Base-by-base conservation (phyloP, 2,888 invertebrate genomes). In the Tetrapedia diversipes region DNA sequence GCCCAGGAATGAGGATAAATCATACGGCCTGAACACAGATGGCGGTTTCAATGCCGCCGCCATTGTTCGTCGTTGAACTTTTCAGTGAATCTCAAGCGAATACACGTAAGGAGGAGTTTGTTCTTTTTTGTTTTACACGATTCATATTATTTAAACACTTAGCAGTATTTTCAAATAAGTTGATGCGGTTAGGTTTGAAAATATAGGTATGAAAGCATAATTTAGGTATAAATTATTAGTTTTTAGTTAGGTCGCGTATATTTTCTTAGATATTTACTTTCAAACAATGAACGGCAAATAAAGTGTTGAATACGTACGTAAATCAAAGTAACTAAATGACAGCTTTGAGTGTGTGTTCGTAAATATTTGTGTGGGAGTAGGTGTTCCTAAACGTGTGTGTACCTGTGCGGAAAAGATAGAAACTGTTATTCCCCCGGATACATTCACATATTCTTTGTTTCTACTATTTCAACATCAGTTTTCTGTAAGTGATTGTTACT, bases 31-130 rank as follows among this genome's bases (percentile, higher is more conserved):
- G 47, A 29, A 64, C 24, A 34, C 22, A 11, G 7, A n/a, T n/a
- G n/a, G 4, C 29, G 8, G 51, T 10, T 27, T 57, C 41, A 69
- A 63, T 63, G 56, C 34, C 19, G 43, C 22, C 43, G 67, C 45
- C 51, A 76, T 76, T 76, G 76, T 76, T 74, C 67, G 10, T 27
- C 22, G n/a, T 27, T 49, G 75, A 61, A 74, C 24, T 66, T 65
- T 75, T 73, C 56, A 73, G 19, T 32, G 64, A 49, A 16, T 16
- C 27, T 47, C 3, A 2, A 1, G 14, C 4, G n/a, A n/a, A n/a
- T n/a, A n/a, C n/a, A n/a, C n/a, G n/a, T n/a, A n/a, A n/a, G n/a
- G n/a, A n/a, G n/a, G n/a, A n/a, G n/a, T n/a, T n/a, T n/a, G n/a
- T n/a, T n/a, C n/a, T n/a, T n/a, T n/a, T n/a, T n/a, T n/a, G n/a